Evolutionary conservation across 2,113 vertebrate species (phyloP).

Genomic region (Perognathus longimembris): DNA sequence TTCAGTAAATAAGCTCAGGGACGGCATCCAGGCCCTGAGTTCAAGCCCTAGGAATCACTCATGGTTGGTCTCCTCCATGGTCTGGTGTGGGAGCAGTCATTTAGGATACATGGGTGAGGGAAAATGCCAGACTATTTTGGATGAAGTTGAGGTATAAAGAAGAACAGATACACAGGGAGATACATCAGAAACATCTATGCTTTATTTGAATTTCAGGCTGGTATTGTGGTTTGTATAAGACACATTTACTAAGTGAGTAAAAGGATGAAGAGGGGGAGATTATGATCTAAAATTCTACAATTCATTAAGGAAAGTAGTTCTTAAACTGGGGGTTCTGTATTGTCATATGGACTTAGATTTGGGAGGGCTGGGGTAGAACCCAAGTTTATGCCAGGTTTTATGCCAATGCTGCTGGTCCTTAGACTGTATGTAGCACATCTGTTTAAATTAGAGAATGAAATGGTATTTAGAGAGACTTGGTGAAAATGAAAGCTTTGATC

Average conservation of each 20-base stretch:
- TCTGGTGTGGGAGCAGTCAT: too few relatives aligned
- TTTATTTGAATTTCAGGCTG: background rate
- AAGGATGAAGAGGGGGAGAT: background rate
- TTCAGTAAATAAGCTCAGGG: too few relatives aligned
- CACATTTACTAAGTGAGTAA: background rate
- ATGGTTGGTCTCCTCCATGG: too few relatives aligned
- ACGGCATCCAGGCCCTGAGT: too few relatives aligned
- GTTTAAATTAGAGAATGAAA: background rate
- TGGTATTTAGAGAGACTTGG: background rate
- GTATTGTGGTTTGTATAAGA: background rate
- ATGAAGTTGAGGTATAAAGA: background rate
- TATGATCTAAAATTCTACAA: background rate
- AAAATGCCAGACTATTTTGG: background rate
- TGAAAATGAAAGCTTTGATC: background rate
- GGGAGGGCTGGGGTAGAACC: fast-evolving
- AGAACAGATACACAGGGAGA: fast-evolving
- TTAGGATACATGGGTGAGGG: background rate
- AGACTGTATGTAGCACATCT: background rate
- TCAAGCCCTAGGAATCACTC: background rate
- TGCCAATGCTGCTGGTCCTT: background rate
- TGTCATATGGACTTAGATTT: background rate
- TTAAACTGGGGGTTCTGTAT: background rate
- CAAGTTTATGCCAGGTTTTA: background rate
- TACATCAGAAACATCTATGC: background rate
- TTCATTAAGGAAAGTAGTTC: background rate